Conservation (phyloP, 2,113 vertebrate genomes). For the Brienomyrus longianalis region DNA sequence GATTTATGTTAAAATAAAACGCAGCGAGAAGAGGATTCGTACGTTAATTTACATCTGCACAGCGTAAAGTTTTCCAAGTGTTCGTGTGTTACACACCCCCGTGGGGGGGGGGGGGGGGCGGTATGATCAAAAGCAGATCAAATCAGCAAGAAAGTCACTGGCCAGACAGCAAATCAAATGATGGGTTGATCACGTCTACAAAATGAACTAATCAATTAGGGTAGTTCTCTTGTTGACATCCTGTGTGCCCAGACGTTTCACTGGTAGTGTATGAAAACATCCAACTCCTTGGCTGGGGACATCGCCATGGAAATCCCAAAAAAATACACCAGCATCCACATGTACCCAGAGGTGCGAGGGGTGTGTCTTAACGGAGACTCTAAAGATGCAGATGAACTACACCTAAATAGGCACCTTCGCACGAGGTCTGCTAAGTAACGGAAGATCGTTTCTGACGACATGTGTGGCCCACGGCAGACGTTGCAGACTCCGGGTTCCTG, state of each 20-base stretch:
- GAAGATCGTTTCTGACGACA: background rate
- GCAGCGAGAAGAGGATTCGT: background rate
- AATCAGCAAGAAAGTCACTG: background rate
- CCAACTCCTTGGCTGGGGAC: background rate
- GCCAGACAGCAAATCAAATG: background rate
- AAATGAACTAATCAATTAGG: background rate
- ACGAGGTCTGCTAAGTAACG: background rate
- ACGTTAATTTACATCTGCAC: background rate
- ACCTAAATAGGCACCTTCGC: background rate
- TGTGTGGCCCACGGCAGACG: background rate
- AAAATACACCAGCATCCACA: background rate
- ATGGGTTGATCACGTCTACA: background rate
- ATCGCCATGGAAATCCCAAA: background rate
- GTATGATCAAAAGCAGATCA: background rate
- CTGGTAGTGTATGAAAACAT: background rate
- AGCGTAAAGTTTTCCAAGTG: background rate
- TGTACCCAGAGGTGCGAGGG: background rate
- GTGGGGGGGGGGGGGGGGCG: background rate
- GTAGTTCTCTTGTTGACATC: background rate
- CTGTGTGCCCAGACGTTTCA: background rate
- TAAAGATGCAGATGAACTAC: background rate
- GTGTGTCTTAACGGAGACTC: background rate
- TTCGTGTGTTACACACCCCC: background rate
- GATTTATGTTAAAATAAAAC: background rate
- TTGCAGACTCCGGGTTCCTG: background rate